A percentile compares a stretch with the other conserved stretches of the same genome.
Evolutionary conservation across 2,888 invertebrate species (phyloP).

Genomic region (Oscheius sp.): DNA sequence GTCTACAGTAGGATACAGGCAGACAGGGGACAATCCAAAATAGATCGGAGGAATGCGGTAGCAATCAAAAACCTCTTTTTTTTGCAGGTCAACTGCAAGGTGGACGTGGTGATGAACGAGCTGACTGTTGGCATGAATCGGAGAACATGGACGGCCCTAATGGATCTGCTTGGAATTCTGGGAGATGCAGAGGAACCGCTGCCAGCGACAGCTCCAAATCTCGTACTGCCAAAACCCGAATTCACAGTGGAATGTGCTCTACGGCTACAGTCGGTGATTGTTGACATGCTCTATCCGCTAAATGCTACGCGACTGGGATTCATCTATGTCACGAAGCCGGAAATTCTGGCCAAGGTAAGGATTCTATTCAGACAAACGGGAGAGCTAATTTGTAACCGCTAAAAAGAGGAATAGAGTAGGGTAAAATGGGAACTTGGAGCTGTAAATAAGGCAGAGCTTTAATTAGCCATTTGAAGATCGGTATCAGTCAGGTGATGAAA

Average conservation of each 20-base stretch:
- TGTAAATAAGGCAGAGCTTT: too few species aligned
- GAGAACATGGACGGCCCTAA: slow-evolving; percentile 92
- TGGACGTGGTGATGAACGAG: slow-evolving; percentile 59
- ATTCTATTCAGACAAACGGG: too few species aligned
- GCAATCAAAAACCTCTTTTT: slow-evolving; percentile 21
- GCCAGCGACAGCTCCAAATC: not conserved
- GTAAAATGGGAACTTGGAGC: too few species aligned
- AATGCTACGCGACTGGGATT: slow-evolving; percentile 59
- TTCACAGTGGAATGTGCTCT: slow-evolving; percentile 29
- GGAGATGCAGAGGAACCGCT: slow-evolving; percentile 38
- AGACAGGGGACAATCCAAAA: too few species aligned
- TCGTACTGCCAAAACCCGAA: not conserved
- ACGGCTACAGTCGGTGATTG: slow-evolving; percentile 19
- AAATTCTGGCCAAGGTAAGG: slow-evolving; percentile 49
- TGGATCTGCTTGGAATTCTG: slow-evolving; percentile 87
- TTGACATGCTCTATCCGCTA: slow-evolving; percentile 64
- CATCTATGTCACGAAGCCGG: slow-evolving; percentile 49
- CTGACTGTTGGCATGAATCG: slow-evolving; percentile 86
- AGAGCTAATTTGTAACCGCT: too few species aligned
- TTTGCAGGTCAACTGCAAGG: slow-evolving; percentile 57
- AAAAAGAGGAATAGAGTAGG: not conserved
- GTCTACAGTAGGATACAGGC: too few species aligned
- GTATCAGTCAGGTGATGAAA: not conserved
- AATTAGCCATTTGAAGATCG: too few species aligned
- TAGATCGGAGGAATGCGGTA: not conserved